Evolutionary conservation across 2,888 invertebrate genomes (phyloP), one percentile per base, ranked within the genome.

Genomic region (Eristalinus sepulchralis): DNA sequence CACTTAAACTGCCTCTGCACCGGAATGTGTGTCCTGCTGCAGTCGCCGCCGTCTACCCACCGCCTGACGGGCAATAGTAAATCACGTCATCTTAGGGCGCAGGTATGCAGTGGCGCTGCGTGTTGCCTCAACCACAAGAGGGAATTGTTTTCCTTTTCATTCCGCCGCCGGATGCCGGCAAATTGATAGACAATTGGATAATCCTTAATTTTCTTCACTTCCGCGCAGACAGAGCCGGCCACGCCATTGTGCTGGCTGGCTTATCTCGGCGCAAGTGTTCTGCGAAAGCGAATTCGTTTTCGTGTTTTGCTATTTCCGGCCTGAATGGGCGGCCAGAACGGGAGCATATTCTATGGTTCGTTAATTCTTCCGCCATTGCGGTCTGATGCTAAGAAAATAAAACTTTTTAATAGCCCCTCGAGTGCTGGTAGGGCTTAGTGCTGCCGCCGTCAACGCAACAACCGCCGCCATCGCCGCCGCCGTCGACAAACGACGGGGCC

Each of bases 141-240:
- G 27, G 36, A 73, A 80, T 80, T 80, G 27, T 31, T 39, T 59
- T 67, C 36, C 66, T 24, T 66, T 39, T 31, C 31, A 24, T 22
- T 66, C 27, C 33, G 24, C 71, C 39, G 39, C 67, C 76, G 84
- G 83, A 83, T 75, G 79, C 57, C 34, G 67, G 70, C 78, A 86
- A 86, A 79, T 86, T 86, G 83, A 83, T 83, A 83, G 86, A 86
- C 78, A 86, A 85, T 86, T 79, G 78, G 83, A 79, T 78, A 79
- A 75, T 78, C 73, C 70, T 75, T 83, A 62, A 86, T 63, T 71
- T 82, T 73, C 24, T 8, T 57, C 22, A 11, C 24, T 57, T 57
- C 57, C 13, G 57, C 22, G n/a, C 47, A 22, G 59, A 20, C 59
- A 31, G 20, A 57, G 36, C 24, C 39, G 31, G 59, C 31, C 13